These are phyloP conservation scores for Danio rerio DNA, from an alignment of 2,113 vertebrate species.

Conservation along the genomic window DNA sequence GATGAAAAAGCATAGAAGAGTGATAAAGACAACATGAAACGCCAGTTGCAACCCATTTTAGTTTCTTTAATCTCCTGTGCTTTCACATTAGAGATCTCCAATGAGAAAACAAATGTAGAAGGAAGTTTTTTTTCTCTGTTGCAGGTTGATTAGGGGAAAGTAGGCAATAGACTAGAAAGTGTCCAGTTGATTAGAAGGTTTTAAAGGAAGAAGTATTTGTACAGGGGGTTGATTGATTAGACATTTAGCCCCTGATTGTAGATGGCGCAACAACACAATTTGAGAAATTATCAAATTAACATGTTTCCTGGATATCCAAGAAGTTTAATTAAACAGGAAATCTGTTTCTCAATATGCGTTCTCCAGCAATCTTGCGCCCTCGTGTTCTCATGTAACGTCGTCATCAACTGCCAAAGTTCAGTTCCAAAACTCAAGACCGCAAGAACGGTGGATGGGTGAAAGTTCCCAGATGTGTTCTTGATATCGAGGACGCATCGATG, in stretches of 20 bases:
- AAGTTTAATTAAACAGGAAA: too few species aligned
- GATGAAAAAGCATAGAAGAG: conserved; percentile 56
- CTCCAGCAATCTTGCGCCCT: too few species aligned
- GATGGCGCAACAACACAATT: not conserved
- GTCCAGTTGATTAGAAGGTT: not conserved
- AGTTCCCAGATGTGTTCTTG: too few species aligned
- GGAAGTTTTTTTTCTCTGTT: not conserved
- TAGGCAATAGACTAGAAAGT: not conserved
- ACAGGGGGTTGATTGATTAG: not conserved
- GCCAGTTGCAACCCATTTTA: not conserved
- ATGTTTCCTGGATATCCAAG: too few species aligned
- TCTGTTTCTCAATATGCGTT: too few species aligned
- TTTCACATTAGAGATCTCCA: not conserved
- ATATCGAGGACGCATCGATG: too few species aligned
- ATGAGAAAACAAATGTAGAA: not conserved
- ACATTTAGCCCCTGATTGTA: not conserved
- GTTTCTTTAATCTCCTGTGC: not conserved
- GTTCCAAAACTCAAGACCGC: too few species aligned
- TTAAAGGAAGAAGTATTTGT: not conserved
- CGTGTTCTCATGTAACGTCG: too few species aligned
- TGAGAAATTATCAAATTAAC: not conserved
- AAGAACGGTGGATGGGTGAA: too few species aligned
- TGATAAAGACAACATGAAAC: conserved; percentile 19
- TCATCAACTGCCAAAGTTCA: too few species aligned
- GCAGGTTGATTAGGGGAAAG: not conserved